Percentiles rank a stretch among this genome's conserved stretches.
Evolutionary conservation across 2,888 invertebrate genomes (phyloP).

Genomic region (Lysandra bellargus): DNA sequence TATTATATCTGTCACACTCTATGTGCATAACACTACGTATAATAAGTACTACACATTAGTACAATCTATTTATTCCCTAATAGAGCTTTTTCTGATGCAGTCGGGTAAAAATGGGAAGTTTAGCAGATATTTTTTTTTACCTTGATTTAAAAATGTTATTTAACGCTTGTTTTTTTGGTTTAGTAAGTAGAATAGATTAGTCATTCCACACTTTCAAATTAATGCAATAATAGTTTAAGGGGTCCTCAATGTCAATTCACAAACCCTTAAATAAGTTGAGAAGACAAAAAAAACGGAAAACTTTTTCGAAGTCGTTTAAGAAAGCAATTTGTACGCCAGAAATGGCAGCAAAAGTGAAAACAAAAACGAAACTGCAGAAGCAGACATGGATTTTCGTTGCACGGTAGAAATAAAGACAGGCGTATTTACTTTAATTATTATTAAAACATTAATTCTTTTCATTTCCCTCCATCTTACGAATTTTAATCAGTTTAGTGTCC

Average conservation of each 20-base stretch:
- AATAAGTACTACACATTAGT: too few species aligned
- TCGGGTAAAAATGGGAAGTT: background rate
- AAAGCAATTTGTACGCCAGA: too few species aligned
- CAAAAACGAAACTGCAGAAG: too few species aligned
- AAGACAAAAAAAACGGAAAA: background rate
- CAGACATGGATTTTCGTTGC: too few species aligned
- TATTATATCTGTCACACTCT: too few species aligned
- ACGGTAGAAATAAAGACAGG: too few species aligned
- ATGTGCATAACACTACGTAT: too few species aligned
- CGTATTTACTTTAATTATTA: too few species aligned
- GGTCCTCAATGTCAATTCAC: background rate
- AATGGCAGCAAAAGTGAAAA: too few species aligned
- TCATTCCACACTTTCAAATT: background rate
- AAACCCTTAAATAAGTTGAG: background rate
- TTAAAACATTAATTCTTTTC: too few species aligned
- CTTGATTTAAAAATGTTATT: background rate
- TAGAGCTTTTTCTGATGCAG: background rate
- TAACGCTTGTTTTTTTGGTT: background rate
- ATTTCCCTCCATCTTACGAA: too few species aligned
- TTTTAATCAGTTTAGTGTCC: too few species aligned
- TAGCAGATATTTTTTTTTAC: background rate
- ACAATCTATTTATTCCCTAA: background rate
- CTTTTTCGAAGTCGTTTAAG: background rate
- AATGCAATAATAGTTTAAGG: background rate
- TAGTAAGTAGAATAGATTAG: slow-evolving; percentile 12